These are phyloP conservation scores for Noctua fimbriata DNA, from an alignment of 2,888 invertebrate genomes.

Conservation along the genomic window DNA sequence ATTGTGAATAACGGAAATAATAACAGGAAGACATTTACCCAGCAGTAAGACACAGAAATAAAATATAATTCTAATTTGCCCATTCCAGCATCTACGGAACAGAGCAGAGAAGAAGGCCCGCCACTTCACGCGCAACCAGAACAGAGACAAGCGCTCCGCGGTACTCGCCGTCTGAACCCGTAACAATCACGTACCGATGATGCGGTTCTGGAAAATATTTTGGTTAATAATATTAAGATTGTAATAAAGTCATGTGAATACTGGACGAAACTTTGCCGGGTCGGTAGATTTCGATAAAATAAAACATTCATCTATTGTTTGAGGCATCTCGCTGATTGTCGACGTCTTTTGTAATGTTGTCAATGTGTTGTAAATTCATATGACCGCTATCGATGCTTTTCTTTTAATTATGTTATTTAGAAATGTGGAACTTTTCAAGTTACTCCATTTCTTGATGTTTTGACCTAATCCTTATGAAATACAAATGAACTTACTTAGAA, in stretches of 20 bases:
- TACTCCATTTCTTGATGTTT: not conserved
- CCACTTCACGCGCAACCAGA: conserved; percentile 96
- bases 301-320: not conserved
- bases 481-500: not conserved
- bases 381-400: not conserved
- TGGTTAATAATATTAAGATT: not conserved
- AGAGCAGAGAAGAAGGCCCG: conserved; percentile 97
- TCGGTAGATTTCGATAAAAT: not conserved
- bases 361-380: not conserved
- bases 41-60: not conserved
- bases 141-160: conserved; percentile 94
- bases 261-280: not conserved
- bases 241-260: not conserved
- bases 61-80: not conserved
- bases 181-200: not conserved
- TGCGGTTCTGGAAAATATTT: not conserved
- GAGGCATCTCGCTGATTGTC: not conserved
- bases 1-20: not conserved
- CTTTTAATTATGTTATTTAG: not conserved
- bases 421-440: not conserved
- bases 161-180: not conserved
- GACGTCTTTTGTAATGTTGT: not conserved
- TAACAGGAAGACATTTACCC: too few relatives aligned
- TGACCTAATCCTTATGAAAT: not conserved
- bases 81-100: conserved; percentile 94